Conservation (phyloP, 2,113 vertebrate genomes). For the Sebastes schlegelii region DNA sequence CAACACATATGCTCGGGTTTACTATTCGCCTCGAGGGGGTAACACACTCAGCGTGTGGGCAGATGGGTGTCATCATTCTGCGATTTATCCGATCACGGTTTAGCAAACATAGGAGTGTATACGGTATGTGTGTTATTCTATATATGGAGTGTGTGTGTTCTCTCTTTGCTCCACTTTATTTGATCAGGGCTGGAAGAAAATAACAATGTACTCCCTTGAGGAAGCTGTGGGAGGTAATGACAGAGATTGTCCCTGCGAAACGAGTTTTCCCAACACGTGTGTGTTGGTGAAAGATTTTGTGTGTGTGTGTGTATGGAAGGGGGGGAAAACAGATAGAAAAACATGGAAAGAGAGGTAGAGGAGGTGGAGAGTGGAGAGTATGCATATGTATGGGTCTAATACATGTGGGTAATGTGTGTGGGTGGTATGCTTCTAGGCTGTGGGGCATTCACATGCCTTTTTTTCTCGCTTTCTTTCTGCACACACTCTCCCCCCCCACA, state of each 20-base stretch:
- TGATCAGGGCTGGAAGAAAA: constrained; percentile 70
- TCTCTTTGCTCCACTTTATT: constrained; percentile 67
- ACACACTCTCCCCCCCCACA: not conserved
- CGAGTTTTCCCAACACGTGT: constrained; percentile 33
- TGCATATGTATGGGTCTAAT: constrained; percentile 76
- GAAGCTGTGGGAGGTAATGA: constrained; percentile 75
- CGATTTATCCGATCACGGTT: constrained; percentile 59
- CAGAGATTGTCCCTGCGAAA: constrained; percentile 72
- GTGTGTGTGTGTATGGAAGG: constrained; percentile 17
- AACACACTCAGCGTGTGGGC: constrained; percentile 35
- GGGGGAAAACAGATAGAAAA: not conserved
- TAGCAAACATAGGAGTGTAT: constrained; percentile 28
- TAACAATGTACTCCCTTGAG: constrained; percentile 72
- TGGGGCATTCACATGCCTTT: constrained; percentile 61
- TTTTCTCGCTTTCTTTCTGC: constrained; percentile 29
- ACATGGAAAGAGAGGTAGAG: constrained; percentile 22
- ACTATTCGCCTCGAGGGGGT: constrained; percentile 35
- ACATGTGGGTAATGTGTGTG: constrained; percentile 73
- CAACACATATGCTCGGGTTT: constrained; percentile 53
- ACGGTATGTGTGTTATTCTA: constrained; percentile 36
- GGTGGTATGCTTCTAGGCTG: constrained; percentile 68
- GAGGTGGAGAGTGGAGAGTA: constrained; percentile 40
- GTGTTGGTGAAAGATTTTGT: not conserved
- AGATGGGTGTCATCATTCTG: constrained; percentile 50
- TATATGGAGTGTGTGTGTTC: constrained; percentile 33